Percentiles rank a stretch among this genome's conserved stretches.
phyloP scores from a whole-genome alignment of 64 coral and sea anemone genomes.

The Anthopleura sola region DNA sequence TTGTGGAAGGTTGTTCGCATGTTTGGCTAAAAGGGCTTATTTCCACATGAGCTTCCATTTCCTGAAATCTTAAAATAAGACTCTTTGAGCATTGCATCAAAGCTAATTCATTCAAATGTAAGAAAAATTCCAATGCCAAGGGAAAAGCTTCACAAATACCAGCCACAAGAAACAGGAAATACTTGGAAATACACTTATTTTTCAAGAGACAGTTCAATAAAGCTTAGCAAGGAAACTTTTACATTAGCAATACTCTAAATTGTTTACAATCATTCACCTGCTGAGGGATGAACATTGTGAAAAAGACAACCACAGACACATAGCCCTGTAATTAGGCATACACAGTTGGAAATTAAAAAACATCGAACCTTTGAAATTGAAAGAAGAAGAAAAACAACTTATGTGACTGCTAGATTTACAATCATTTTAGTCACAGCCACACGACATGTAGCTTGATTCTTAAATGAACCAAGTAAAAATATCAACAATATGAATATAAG shows the following conservation, averaged over 20 bases:
- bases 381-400: not conserved
- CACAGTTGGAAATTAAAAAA: not conserved
- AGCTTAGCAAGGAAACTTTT: conserved; percentile 5
- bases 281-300: not conserved
- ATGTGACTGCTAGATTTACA: not conserved
- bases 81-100: not conserved
- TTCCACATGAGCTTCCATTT: not conserved
- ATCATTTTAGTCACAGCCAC: not conserved
- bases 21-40: not conserved
- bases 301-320: not conserved
- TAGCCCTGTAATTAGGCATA: not conserved
- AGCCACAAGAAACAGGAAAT: conserved; percentile 8
- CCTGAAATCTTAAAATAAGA: not conserved
- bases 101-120: not conserved
- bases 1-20: not conserved
- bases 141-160: not conserved
- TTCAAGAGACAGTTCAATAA: conserved; percentile 12
- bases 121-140: conserved; percentile 2
- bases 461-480: not conserved
- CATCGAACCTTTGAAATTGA: not conserved
- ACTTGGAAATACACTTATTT: conserved; percentile 3
- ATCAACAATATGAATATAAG: not conserved
- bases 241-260: not conserved
- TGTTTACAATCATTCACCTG: conserved; percentile 2
- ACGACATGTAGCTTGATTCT: not conserved